A percentile compares a stretch with the other conserved stretches of the same genome.
phyloP scores from a whole-genome alignment of 2,797 vertebrate genomes.

The Antrozous pallidus region DNA sequence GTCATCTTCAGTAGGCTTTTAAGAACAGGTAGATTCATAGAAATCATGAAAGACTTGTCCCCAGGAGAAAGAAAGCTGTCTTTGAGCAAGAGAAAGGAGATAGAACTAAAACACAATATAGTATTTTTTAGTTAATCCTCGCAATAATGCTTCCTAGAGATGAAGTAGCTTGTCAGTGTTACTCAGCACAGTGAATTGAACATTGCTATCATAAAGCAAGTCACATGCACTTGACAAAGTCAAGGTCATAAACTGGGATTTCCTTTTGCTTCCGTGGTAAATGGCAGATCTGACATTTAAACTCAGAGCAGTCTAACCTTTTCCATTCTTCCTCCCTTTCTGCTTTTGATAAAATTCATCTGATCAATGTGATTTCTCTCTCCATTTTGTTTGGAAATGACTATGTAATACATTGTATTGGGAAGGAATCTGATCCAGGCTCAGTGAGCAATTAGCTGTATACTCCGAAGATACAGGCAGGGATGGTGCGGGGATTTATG shows the following conservation, averaged over 20 bases:
- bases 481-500: accelerated
- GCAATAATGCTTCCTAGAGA: background rate
- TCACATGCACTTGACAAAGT: constrained; percentile 69
- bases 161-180: background rate
- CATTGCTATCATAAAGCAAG: constrained; percentile 72
- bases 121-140: background rate
- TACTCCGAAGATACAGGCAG: background rate
- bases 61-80: background rate
- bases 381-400: background rate
- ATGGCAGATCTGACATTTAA: background rate
- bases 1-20: background rate
- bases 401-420: background rate
- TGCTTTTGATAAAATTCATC: background rate
- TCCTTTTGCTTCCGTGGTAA: constrained; percentile 1
- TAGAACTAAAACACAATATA: background rate
- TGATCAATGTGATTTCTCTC: background rate
- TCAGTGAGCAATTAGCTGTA: background rate
- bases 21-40: background rate
- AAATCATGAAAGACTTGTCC: background rate
- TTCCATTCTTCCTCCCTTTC: background rate
- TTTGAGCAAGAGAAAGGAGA: background rate
- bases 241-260: constrained; percentile 67
- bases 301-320: background rate
- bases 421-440: background rate
- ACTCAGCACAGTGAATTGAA: background rate